Base-by-base conservation (phyloP, 2,888 invertebrate genomes). In the Asteroscopus sphinx region DNA sequence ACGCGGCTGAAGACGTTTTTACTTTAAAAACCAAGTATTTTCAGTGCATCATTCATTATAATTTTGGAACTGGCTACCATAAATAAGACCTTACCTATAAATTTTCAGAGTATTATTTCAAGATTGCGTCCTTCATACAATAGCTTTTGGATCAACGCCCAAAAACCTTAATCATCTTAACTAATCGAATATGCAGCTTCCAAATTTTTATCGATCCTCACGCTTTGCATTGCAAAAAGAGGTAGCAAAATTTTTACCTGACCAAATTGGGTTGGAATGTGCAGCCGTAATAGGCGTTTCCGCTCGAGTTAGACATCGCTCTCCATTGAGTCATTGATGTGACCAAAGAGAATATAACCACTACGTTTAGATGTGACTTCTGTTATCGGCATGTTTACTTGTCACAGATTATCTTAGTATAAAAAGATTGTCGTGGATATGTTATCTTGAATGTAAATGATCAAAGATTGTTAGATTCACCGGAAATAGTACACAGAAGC, bases 231-330 rank as follows among this genome's bases (percentile, higher is more conserved):
- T 32, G 16, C 15, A 32, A 47, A 52, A 57, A 64, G 36, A 58
- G 0, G 13, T 6, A 1, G 21, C 15, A 36, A 48, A 52, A 32
- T 48, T 54, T 35, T 40, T 17, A 17, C 1, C 36, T 3, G 46
- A 13, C 12, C 53, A 54, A 65, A 53, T 69, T 57, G 60, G 26
- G 16, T 40, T 11, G 58, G 73, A 73, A 73, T 71, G 72, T 60
- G 60, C 47, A 58, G 45, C 41, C 26, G 17, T 69, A 74, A 69
- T 66, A 39, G 51, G 11, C 25, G 39, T 49, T 59, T 74, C 72
- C 73, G 73, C 30, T 53, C 9, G 37, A 35, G 36, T 36, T 36
- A n/a, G n/a, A 39, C 66, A 71, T 73, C 16, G 33, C 46, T 49
- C 11, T 25, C n/a, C 5, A 9, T 17, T 68, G 71, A 73, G 52